A percentile compares a stretch with the other conserved stretches of the same genome.
phyloP scores from a whole-genome alignment of 2,888 invertebrate genomes.

The Caenorhabditis plicata region DNA sequence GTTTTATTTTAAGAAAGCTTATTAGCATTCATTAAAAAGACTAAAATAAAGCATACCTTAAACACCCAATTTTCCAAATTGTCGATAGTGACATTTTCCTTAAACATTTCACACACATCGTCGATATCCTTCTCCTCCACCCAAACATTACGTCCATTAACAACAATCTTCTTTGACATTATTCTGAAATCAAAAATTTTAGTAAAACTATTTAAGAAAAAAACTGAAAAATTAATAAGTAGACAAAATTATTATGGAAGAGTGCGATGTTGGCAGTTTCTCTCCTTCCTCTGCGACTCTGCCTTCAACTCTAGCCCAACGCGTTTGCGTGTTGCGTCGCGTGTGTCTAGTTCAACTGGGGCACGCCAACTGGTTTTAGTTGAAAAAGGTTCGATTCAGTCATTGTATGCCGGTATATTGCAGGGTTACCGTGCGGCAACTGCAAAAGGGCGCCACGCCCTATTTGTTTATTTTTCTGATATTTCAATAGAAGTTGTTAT shows the following conservation, averaged over 20 bases:
- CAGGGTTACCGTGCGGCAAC: too few relatives aligned
- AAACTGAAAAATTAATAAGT: conserved; percentile 6
- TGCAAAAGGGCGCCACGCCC: too few relatives aligned
- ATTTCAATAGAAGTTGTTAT: too few relatives aligned
- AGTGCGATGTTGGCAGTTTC: conserved; percentile 1
- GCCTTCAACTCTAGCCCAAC: too few relatives aligned
- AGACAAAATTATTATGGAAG: conserved; percentile 5
- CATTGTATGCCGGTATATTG: too few relatives aligned
- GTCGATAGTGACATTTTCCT: conserved; percentile 14
- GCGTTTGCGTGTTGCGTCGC: too few relatives aligned
- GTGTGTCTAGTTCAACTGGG: too few relatives aligned
- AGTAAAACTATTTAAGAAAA: conserved; percentile 14
- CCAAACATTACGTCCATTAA: conserved; percentile 6
- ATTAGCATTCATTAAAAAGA: conserved; percentile 27
- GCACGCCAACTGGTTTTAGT: too few relatives aligned
- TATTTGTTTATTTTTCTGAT: too few relatives aligned
- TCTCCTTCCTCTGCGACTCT: too few relatives aligned
- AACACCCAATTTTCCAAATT: conserved; percentile 1
- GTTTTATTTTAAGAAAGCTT: conserved; percentile 25
- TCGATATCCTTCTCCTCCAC: conserved; percentile 11
- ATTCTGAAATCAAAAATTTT: conserved; percentile 26
- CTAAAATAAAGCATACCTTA: conserved; percentile 22
- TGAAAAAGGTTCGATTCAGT: too few relatives aligned
- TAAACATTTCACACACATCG: conserved; percentile 4
- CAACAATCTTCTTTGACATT: conserved; percentile 13